Base-by-base conservation (phyloP, 2,797 vertebrate species). In the Enoplosus armatus region DNA sequence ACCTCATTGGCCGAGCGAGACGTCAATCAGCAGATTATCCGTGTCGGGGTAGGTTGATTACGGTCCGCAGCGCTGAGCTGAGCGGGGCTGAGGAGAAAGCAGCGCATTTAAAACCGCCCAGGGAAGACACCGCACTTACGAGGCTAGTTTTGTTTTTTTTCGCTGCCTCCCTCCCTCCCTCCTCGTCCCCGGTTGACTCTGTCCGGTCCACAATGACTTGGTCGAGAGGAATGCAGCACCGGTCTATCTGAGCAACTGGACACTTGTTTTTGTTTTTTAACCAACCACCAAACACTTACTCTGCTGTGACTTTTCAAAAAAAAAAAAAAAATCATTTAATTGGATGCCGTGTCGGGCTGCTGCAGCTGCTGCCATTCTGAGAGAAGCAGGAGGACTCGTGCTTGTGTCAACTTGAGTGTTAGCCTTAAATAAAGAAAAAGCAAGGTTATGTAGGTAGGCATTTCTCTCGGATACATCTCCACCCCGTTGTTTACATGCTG, bases 41-140 rank as follows among this genome's bases (percentile, higher is more conserved):
- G 79, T 6, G 66, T 84, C 72, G 75, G 58, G 90, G 92, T 92
- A 90, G 94, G 93, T 92, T 87, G 90, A 41, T 77, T 29, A 69
- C 79, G 29, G 79, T 78, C 74, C 74, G 77, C 83, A 60, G 76
- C 77, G 72, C 69, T 66, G 72, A 79, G 66, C 77, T 12, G 77
- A 85, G 83, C 72, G 55, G 74, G 62, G 82, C 78, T 27, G 63
- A 45, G 74, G 63, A 80, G 77, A 77, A 63, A 87, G 80, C 84
- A 62, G 79, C 58, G 81, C 90, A 33, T 90, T 93, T 92, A 86
- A 93, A 91, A 70, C 73, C 89, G 88, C 89, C 86, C 89, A 85
- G 85, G 76, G 88, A 90, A 86, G 90, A 89, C 84, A 80, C 83
- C 78, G 73, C 90, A 67, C 77, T 76, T 75, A 79, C 80, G 70